Conservation (phyloP, 2,797 vertebrate genomes). For the Carduelis carduelis region DNA sequence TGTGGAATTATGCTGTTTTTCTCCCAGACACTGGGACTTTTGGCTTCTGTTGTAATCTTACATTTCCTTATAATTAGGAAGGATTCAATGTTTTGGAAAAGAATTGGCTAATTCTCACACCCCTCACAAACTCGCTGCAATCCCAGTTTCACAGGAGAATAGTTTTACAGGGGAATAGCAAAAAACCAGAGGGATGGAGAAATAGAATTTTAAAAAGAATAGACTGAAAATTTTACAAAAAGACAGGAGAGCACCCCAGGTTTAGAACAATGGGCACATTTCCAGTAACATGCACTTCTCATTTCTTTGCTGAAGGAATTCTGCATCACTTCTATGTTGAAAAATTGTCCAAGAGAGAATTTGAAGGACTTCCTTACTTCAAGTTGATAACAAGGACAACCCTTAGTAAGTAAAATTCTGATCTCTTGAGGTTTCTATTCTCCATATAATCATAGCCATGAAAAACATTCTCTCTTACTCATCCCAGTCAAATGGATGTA, state of each 20-base stretch:
- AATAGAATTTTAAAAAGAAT: neutral
- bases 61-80: neutral
- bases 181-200: neutral
- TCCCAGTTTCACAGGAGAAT: neutral
- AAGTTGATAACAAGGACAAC: constrained; percentile 80
- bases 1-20: neutral
- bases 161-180: neutral
- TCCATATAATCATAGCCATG: neutral
- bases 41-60: neutral
- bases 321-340: constrained; percentile 76
- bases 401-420: constrained; percentile 73
- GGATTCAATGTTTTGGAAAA: neutral
- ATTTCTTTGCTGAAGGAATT: constrained; percentile 68
- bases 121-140: neutral
- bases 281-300: neutral
- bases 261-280: neutral
- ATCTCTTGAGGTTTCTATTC: neutral
- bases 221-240: neutral
- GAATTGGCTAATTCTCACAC: neutral
- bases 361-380: constrained; percentile 79
- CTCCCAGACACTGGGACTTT: neutral
- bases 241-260: neutral
- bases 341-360: constrained; percentile 78
- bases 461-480: neutral
- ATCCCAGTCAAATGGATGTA: neutral